Evolutionary conservation across 2,888 invertebrate genomes (phyloP), one percentile per base, ranked within the genome.

Genomic region (Branchipolynoe longqiensis): DNA sequence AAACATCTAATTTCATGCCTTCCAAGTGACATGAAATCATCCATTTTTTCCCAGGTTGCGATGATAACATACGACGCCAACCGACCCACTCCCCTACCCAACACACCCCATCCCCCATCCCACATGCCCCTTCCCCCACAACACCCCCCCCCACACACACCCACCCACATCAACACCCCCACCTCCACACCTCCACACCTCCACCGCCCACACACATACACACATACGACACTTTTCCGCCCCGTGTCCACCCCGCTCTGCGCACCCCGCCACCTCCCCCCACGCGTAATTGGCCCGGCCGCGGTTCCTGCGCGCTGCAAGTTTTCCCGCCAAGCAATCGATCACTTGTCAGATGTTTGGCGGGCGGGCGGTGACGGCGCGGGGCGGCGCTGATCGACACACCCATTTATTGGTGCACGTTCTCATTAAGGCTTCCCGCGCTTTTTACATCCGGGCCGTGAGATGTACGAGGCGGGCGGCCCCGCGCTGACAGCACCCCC

Each of bases 1-100:
- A 69, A 69, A 69, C 69, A 69, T 69, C 69, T 69, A 69, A 69
- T 69, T 69, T 69, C 69, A 69, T 69, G 69, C 69, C 69, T 31
- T 38, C 69, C 69, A 69, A 38, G 69, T 69, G 69, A 69, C 69
- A 69, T 69, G 38, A 69, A 69, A 69, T 69, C 69, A 69, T 69
- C 69, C 69, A 69, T 69, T 38, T 69, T 69, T 69, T 69, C 38
- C 69, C 69, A 38, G 69, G 12, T 22, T 18, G 38, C 22, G 38
- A 69, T 69, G 69, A 38, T 36, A 69, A 69, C 69, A 69, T 69
- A 69, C 69, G 69, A 69, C 69, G 69, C 31, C n/a, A n/a, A n/a
- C n/a, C n/a, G n/a, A n/a, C n/a, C n/a, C n/a, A n/a, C n/a, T n/a
- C n/a, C n/a, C n/a, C n/a, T n/a, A n/a, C n/a, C n/a, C n/a, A n/a